Conservation (phyloP, 2,888 invertebrate species). For the Agrochola litura region DNA sequence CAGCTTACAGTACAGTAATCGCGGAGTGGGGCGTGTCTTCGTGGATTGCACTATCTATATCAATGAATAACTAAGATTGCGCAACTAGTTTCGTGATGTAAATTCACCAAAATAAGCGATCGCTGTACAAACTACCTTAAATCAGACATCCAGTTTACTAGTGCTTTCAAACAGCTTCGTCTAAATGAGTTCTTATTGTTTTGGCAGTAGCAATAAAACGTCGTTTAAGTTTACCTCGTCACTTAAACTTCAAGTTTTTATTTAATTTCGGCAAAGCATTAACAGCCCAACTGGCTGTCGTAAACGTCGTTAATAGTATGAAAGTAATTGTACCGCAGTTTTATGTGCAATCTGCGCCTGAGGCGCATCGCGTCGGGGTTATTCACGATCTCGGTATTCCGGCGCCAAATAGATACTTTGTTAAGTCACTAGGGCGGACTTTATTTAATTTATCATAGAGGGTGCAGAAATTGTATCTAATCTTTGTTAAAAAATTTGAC, state of each 20-base stretch:
- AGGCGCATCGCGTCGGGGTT: background rate
- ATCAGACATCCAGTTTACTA: background rate
- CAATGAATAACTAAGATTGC: too few species aligned
- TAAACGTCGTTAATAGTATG: constrained; percentile 31
- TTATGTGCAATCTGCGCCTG: constrained; percentile 21
- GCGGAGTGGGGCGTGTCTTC: too few species aligned
- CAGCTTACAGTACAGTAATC: too few species aligned
- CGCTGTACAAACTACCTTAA: background rate
- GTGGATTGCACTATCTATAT: too few species aligned
- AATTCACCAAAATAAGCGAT: background rate
- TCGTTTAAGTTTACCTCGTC: background rate
- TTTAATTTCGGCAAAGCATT: constrained; percentile 18
- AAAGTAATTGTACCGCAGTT: constrained; percentile 36
- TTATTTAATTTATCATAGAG: background rate
- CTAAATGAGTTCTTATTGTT: background rate
- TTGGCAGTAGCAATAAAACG: background rate
- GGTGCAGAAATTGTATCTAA: background rate
- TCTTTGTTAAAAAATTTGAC: background rate
- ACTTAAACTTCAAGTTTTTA: background rate
- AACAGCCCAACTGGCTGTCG: background rate
- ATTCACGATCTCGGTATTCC: background rate
- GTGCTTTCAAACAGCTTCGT: background rate
- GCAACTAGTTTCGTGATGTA: too few species aligned
- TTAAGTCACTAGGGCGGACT: background rate
- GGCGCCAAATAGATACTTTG: background rate